phyloP scores from a whole-genome alignment of 2,888 invertebrate species.

The Nasonovia ribisnigri region DNA sequence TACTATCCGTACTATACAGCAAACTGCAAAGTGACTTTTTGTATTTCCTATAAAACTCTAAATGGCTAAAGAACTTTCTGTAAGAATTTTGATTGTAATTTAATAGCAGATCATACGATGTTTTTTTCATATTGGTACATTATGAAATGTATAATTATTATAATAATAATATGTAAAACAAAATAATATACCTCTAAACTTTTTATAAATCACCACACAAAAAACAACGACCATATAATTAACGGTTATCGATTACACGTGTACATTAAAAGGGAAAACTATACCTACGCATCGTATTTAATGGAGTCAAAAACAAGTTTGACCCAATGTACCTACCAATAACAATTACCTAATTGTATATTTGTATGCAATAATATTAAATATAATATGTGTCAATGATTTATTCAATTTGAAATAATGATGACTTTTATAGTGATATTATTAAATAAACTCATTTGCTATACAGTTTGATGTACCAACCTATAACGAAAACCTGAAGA shows the following conservation, averaged over 20 bases:
- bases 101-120: neutral
- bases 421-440: neutral
- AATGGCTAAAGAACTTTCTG: neutral
- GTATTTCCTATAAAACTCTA: neutral
- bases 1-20: neutral
- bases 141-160: neutral
- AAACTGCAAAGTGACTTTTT: neutral
- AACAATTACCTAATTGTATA: neutral
- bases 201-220: neutral
- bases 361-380: neutral
- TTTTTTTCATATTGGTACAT: neutral
- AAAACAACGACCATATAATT: neutral
- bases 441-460: neutral
- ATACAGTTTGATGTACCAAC: neutral
- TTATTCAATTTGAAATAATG: neutral
- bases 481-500: neutral
- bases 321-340: neutral
- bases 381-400: neutral
- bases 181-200: neutral
- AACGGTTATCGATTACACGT: neutral
- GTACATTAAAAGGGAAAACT: neutral
- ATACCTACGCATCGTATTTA: neutral
- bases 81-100: neutral
- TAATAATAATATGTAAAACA: neutral
- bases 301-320: neutral